A percentile compares a stretch with the other conserved stretches of the same genome.
phyloP scores from a whole-genome alignment of 2,888 invertebrate genomes.

The Zhengitettix transpicula region DNA sequence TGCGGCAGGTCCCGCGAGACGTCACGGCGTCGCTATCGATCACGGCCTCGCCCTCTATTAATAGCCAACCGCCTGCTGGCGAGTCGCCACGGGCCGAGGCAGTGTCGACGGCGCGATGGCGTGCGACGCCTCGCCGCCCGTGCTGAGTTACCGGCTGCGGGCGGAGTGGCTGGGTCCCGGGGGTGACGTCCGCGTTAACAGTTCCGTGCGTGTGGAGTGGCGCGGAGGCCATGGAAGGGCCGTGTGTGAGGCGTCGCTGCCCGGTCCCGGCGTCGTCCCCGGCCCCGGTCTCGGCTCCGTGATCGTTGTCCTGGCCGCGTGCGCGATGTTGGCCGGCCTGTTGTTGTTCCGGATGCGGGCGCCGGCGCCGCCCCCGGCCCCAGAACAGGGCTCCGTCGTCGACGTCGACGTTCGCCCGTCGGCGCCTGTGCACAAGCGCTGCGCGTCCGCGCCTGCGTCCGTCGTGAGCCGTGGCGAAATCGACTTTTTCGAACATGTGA shows the following conservation, averaged over 20 bases:
- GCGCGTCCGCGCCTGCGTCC: slow-evolving; percentile 1
- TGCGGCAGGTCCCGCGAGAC: not conserved
- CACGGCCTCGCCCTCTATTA: no score
- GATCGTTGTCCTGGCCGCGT: slow-evolving; percentile 20
- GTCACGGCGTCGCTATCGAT: not conserved
- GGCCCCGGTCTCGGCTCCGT: slow-evolving; percentile 21
- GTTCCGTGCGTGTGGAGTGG: slow-evolving; percentile 11
- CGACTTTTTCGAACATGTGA: no score
- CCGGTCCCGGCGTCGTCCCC: slow-evolving; percentile 13
- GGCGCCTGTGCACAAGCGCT: slow-evolving; percentile 1
- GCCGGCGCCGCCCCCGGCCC: not conserved
- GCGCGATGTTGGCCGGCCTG: slow-evolving; percentile 8
- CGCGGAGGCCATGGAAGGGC: slow-evolving; percentile 7
- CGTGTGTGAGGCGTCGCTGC: slow-evolving; percentile 17
- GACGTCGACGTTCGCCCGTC: slow-evolving; percentile 3
- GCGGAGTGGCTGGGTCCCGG: slow-evolving; percentile 14
- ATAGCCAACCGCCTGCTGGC: not conserved
- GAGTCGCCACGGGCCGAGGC: not conserved
- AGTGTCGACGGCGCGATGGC: slow-evolving; percentile 6
- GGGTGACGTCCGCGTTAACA: slow-evolving; percentile 10
- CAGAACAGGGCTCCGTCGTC: not conserved
- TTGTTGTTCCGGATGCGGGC: not conserved
- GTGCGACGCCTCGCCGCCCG: slow-evolving; percentile 5
- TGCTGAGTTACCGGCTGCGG: slow-evolving; percentile 11
- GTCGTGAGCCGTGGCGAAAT: no score